A percentile compares a stretch with the other conserved stretches of the same genome.
These are phyloP conservation scores for Villa cingulata DNA, from an alignment of 2,888 invertebrate species.

Conservation along the genomic window DNA sequence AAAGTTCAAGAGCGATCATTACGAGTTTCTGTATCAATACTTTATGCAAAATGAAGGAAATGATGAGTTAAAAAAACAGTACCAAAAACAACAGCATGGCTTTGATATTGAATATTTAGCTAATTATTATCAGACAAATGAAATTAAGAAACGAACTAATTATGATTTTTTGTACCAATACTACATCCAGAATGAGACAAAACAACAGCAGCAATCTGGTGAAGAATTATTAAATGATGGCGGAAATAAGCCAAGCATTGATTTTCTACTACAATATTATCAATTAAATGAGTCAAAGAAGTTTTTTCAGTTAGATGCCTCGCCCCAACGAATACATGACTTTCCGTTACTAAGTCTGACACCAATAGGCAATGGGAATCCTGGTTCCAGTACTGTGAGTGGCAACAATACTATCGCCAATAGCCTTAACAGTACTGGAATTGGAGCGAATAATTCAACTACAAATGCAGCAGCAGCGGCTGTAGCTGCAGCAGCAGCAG, in stretches of 20 bases:
- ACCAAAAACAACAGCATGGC: conserved; percentile 19
- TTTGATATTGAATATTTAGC: conserved; percentile 29
- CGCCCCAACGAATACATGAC: conserved; percentile 32
- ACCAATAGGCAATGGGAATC: conserved; percentile 10
- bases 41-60: conserved; percentile 30
- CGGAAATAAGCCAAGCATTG: conserved; percentile 28
- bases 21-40: conserved; percentile 32
- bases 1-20: conserved; percentile 23
- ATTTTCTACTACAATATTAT: conserved; percentile 33
- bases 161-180: conserved; percentile 35
- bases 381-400: not conserved
- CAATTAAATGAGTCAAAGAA: conserved; percentile 35
- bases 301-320: conserved; percentile 38
- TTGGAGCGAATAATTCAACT: conserved; percentile 4
- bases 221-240: conserved; percentile 1
- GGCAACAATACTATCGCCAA: conserved; percentile 11
- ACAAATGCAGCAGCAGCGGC: conserved; percentile 7
- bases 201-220: conserved; percentile 13
- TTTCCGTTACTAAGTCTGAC: conserved; percentile 21
- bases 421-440: conserved; percentile 9
- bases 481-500: conserved; percentile 10
- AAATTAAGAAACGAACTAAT: conserved; percentile 29
- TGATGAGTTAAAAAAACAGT: conserved; percentile 14
- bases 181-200: conserved; percentile 27
- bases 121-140: conserved; percentile 32